These are phyloP conservation scores for Zeuzera pyrina DNA, from an alignment of 2,888 invertebrate species.

Conservation along the genomic window DNA sequence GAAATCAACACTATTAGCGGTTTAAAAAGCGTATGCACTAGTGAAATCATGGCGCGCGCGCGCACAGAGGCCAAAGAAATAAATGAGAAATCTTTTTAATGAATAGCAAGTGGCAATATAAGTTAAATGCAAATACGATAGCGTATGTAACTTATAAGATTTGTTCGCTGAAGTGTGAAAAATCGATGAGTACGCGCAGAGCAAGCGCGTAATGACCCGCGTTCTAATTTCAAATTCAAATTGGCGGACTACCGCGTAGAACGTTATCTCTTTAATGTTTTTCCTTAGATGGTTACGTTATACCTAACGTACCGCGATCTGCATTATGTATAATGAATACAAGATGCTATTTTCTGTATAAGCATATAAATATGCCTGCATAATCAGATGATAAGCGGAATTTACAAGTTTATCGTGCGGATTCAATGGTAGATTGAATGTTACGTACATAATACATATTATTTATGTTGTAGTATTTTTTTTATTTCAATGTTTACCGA, in stretches of 20 bases:
- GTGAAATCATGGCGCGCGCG: not conserved
- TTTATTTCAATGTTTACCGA: too few species aligned
- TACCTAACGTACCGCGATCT: constrained; percentile 8
- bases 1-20: constrained; percentile 1
- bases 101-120: constrained; percentile 12
- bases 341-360: constrained; percentile 1
- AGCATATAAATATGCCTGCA: constrained; percentile 1
- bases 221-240: constrained; percentile 33
- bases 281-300: constrained; percentile 8
- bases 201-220: constrained; percentile 15
- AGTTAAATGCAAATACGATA: constrained; percentile 24
- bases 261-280: constrained; percentile 7
- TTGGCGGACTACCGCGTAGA: constrained; percentile 13
- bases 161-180: constrained; percentile 26
- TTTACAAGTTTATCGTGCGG: too few species aligned
- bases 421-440: too few species aligned
- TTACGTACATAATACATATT: too few species aligned
- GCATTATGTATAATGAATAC: too few species aligned
- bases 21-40: constrained; percentile 1
- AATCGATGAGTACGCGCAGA: constrained; percentile 22
- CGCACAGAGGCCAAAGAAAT: constrained; percentile 1
- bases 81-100: constrained; percentile 2
- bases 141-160: constrained; percentile 19
- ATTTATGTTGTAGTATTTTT: too few species aligned
- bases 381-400: too few species aligned